These are phyloP conservation scores for Trichomycterus rosablanca DNA, from an alignment of 2,113 vertebrate genomes.

Conservation along the genomic window DNA sequence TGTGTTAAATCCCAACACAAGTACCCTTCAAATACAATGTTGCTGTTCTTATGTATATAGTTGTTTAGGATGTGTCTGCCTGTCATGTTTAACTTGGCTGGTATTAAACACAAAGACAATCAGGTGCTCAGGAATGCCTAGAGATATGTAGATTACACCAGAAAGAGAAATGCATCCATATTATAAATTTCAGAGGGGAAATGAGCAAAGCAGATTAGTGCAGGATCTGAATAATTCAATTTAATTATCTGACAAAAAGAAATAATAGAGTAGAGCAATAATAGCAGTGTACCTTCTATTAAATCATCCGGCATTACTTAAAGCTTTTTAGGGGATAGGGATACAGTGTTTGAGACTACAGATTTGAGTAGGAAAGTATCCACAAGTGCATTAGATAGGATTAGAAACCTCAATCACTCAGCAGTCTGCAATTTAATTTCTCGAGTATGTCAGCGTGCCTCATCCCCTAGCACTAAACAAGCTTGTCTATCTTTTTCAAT, in stretches of 20 bases:
- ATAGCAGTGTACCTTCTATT: slow-evolving; percentile 53
- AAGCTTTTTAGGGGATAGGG: slow-evolving; percentile 45
- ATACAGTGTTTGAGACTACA: slow-evolving; percentile 36
- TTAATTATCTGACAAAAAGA: slow-evolving; percentile 58
- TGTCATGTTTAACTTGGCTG: slow-evolving; percentile 23
- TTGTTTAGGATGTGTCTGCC: slow-evolving; percentile 8
- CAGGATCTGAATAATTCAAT: slow-evolving; percentile 67
- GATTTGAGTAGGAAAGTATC: slow-evolving; percentile 51
- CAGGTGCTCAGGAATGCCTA: slow-evolving; percentile 8
- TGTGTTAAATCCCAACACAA: too few relatives aligned
- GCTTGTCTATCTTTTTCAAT: slow-evolving; percentile 40
- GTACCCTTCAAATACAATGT: too few relatives aligned
- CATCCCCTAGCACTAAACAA: slow-evolving; percentile 32
- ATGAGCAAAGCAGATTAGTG: slow-evolving; percentile 62
- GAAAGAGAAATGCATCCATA: slow-evolving; percentile 44
- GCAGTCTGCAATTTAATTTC: slow-evolving; percentile 50
- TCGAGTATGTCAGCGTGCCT: slow-evolving; percentile 43
- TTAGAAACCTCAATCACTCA: slow-evolving; percentile 56
- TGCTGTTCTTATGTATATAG: too few relatives aligned
- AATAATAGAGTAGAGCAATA: slow-evolving; percentile 62
- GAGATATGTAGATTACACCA: slow-evolving; percentile 43
- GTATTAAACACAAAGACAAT: background rate
- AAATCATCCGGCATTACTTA: slow-evolving; percentile 51
- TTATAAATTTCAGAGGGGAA: slow-evolving; percentile 59
- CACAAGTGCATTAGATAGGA: slow-evolving; percentile 54